These are phyloP conservation scores for Pangasius djambal DNA, from an alignment of 2,797 vertebrate species.

Conservation along the genomic window DNA sequence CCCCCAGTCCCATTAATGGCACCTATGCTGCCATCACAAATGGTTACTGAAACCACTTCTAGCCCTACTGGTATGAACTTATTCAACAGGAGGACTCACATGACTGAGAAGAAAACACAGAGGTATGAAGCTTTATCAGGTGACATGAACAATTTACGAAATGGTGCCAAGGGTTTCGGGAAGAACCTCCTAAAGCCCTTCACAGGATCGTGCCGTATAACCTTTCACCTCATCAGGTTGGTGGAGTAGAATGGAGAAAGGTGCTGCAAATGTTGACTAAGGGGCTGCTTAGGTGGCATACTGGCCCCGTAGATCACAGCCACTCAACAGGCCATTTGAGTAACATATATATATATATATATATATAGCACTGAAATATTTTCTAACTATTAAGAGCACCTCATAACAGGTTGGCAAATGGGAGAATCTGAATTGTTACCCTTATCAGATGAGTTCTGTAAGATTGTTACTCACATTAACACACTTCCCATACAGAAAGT, in stretches of 20 bases:
- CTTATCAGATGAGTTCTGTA: background rate
- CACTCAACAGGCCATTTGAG: background rate
- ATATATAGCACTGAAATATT: background rate
- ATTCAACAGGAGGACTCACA: constrained; percentile 7
- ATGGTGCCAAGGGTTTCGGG: constrained; percentile 45
- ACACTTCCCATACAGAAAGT: background rate
- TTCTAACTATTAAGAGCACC: background rate
- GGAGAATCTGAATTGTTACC: background rate
- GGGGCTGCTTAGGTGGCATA: background rate
- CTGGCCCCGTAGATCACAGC: background rate
- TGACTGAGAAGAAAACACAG: constrained; percentile 44
- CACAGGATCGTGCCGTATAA: constrained; percentile 49
- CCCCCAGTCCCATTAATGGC: background rate
- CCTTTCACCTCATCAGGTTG: constrained; percentile 22
- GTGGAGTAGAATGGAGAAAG: background rate
- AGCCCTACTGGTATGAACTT: background rate
- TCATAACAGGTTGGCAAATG: background rate
- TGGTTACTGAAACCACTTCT: background rate
- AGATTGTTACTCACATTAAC: background rate
- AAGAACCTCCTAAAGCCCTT: constrained; percentile 43
- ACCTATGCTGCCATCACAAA: background rate
- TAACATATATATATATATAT: background rate
- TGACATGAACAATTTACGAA: constrained; percentile 60
- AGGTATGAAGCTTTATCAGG: constrained; percentile 30
- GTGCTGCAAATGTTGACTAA: background rate